Conservation (phyloP, 2,797 vertebrate species). For the Chaenodraco wilsoni region DNA sequence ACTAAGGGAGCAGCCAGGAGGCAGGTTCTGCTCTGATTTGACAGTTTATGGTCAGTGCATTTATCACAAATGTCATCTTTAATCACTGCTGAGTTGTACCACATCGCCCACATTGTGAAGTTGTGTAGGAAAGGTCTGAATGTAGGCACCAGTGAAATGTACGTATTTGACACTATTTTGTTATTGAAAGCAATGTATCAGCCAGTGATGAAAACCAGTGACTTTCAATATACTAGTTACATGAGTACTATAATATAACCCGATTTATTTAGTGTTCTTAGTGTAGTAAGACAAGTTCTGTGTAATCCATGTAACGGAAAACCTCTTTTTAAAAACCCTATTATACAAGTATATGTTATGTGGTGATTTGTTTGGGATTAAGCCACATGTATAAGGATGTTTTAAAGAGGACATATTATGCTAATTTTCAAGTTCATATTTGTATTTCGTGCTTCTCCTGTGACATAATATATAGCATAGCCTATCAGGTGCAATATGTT, state of each 20-base stretch:
- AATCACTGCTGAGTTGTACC: constrained; percentile 63
- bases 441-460: too few species aligned
- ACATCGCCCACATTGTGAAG: constrained; percentile 31
- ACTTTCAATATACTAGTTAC: neutral
- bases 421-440: too few species aligned
- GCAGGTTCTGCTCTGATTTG: constrained; percentile 69
- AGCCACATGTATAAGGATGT: neutral
- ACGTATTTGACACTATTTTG: constrained; percentile 11
- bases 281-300: neutral
- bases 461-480: too few species aligned
- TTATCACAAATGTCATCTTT: constrained; percentile 80
- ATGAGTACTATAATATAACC: neutral
- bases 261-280: neutral
- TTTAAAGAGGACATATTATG: too few species aligned
- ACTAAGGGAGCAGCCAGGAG: constrained; percentile 69
- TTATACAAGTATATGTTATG: neutral
- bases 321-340: neutral
- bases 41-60: constrained; percentile 82
- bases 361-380: constrained; percentile 5
- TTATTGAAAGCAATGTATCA: constrained; percentile 10
- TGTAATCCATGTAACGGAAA: neutral
- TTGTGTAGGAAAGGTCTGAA: constrained; percentile 35
- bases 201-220: neutral
- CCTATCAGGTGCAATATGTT: too few species aligned
- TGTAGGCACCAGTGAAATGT: constrained; percentile 17